Evolutionary conservation across 2,113 vertebrate genomes (phyloP), one percentile per base, ranked within the genome.

Genomic region (Poeciliopsis occidentalis): DNA sequence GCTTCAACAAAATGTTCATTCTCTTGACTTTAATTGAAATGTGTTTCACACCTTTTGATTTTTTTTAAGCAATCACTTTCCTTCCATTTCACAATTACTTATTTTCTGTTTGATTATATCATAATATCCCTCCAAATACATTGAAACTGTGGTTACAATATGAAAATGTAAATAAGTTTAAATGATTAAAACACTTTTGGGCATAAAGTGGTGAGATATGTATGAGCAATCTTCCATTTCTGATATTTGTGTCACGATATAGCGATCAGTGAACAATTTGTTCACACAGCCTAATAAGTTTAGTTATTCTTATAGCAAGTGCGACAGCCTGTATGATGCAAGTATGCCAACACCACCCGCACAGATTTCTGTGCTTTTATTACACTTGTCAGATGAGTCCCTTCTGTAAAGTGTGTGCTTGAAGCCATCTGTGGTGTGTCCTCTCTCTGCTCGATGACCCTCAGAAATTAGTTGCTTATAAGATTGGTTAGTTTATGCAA

Each of bases 391-490:
- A 77, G 57, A 79, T 64, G 8, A 79, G 68, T 80, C 69, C 69
- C 73, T n/a, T 76, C 78, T 66, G 60, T 47, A 76, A 54, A 65
- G 13, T 0, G 27, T 17, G 66, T 0, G 31, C 69, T 79, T 77
- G 11, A 41, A 76, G 78, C 80, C 75, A 66, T 81, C 86, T 85
- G 77, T 73, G 78, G 41, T 60, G 68, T 6, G 68, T 81, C 80
- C 71, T 72, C 17, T 8, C 24, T 27, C 51, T 60, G 51, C 67
- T 27, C 13, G 44, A 60, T 64, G 81, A 72, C 85, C 78, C 78
- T 83, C 66, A 68, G 27, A 41, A 44, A 22, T 0, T 8, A 30
- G 57, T 54, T 26, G 11, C 27, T 67, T 62, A 32, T 60, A n/a
- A 69, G 37, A 67, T 22, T 67, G 2, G 31, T 22, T 41, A 22